phyloP scores from a whole-genome alignment of 1,140 invertebrate species.

The Listronotus oregonensis region DNA sequence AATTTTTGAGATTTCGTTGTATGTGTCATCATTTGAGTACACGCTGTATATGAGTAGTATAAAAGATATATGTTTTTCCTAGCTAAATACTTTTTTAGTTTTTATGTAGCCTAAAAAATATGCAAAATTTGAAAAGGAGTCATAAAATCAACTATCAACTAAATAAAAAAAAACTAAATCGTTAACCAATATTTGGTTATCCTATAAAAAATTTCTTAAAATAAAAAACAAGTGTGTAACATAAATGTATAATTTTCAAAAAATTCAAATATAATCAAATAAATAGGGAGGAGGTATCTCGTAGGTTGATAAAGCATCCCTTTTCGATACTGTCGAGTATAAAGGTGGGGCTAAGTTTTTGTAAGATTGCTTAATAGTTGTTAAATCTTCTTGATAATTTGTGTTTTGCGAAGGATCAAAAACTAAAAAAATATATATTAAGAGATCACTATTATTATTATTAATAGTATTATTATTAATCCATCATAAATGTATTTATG shows the following conservation, averaged over 20 bases:
- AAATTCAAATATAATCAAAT: conserved; percentile 21
- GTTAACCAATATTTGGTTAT: not conserved
- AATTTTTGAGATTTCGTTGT: too few species aligned
- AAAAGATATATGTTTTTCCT: too few species aligned
- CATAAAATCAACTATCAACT: too few species aligned
- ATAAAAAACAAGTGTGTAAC: not conserved
- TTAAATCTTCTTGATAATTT: conserved; percentile 4
- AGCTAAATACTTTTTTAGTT: too few species aligned
- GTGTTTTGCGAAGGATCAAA: not conserved
- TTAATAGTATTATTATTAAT: too few species aligned
- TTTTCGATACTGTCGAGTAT: conserved; percentile 23
- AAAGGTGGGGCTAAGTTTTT: conserved; percentile 25
- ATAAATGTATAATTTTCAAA: conserved; percentile 2
- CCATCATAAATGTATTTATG: too few species aligned
- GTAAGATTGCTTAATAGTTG: conserved; percentile 28
- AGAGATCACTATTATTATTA: too few species aligned
- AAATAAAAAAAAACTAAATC: too few species aligned
- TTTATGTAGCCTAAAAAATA: too few species aligned
- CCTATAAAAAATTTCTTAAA: not conserved
- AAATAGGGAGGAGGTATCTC: conserved; percentile 27
- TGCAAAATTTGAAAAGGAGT: too few species aligned
- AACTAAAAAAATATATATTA: conserved; percentile 8
- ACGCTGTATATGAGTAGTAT: too few species aligned
- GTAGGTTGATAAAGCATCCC: conserved; percentile 4
- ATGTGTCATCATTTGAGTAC: too few species aligned